Evolutionary conservation across 2,888 invertebrate genomes (phyloP).

Genomic region (Xestoiulus laeticollis): DNA sequence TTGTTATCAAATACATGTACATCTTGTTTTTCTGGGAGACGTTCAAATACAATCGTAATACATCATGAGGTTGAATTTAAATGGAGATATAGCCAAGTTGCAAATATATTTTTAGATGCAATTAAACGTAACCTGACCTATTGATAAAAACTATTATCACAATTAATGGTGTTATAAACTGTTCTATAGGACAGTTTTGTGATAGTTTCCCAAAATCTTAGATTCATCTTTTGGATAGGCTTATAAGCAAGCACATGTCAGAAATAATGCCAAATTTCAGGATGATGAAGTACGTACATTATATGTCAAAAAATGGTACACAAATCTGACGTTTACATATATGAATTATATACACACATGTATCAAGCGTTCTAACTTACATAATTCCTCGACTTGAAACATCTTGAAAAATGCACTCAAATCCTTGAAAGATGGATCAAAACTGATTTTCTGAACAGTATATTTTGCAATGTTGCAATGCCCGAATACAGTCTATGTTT

Average conservation of each 20-base stretch:
- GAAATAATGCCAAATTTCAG: neutral
- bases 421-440: neutral
- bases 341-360: neutral
- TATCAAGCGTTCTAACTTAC: neutral
- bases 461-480: neutral
- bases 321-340: neutral
- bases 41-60: too few relatives aligned
- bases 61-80: too few relatives aligned
- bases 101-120: too few relatives aligned
- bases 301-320: neutral
- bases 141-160: too few relatives aligned
- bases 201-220: neutral
- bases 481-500: neutral
- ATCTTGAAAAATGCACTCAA: neutral
- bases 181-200: too few relatives aligned
- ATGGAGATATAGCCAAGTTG: too few relatives aligned
- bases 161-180: too few relatives aligned
- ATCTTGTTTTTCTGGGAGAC: too few relatives aligned
- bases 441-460: neutral
- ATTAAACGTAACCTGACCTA: too few relatives aligned
- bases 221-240: neutral
- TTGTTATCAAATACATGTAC: too few relatives aligned
- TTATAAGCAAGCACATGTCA: neutral
- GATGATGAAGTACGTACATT: neutral
- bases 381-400: conserved; percentile 24